phyloP scores from a whole-genome alignment of 64 coral and sea anemone species.

The Porites lutea region DNA sequence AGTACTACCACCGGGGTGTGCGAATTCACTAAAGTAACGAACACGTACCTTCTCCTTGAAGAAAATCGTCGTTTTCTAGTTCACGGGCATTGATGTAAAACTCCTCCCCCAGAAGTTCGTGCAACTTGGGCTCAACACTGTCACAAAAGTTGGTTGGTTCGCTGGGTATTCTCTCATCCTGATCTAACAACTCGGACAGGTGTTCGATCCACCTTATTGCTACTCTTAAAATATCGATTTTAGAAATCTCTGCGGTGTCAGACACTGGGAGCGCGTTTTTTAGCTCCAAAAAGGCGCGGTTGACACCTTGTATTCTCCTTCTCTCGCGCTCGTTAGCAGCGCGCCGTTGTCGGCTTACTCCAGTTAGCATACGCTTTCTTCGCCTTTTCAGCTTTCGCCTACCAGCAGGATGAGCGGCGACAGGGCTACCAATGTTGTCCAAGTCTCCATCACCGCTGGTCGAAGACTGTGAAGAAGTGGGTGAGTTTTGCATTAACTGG shows the following conservation, averaged over 20 bases:
- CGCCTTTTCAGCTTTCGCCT: constrained; percentile 76
- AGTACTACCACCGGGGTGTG: too few species aligned
- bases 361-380: constrained; percentile 94
- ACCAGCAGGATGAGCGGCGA: not conserved
- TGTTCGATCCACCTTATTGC: constrained; percentile 94
- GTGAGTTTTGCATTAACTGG: constrained; percentile 23
- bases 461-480: constrained; percentile 19
- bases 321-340: constrained; percentile 92
- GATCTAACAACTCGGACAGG: constrained; percentile 79
- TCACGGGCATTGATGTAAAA: constrained; percentile 8
- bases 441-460: constrained; percentile 25
- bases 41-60: constrained; percentile 40
- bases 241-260: constrained; percentile 88
- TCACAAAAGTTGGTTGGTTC: not conserved
- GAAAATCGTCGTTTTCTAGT: constrained; percentile 16
- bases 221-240: constrained; percentile 92
- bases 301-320: constrained; percentile 87
- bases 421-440: not conserved
- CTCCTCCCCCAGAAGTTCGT: constrained; percentile 37
- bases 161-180: constrained; percentile 46
- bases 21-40: too few species aligned
- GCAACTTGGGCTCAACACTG: constrained; percentile 12
- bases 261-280: constrained; percentile 89
- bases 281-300: constrained; percentile 91
- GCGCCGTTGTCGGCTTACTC: constrained; percentile 87